A percentile compares a stretch with the other conserved stretches of the same genome.
Evolutionary conservation across 2,113 vertebrate species (phyloP).

Genomic region (Lates calcarifer): DNA sequence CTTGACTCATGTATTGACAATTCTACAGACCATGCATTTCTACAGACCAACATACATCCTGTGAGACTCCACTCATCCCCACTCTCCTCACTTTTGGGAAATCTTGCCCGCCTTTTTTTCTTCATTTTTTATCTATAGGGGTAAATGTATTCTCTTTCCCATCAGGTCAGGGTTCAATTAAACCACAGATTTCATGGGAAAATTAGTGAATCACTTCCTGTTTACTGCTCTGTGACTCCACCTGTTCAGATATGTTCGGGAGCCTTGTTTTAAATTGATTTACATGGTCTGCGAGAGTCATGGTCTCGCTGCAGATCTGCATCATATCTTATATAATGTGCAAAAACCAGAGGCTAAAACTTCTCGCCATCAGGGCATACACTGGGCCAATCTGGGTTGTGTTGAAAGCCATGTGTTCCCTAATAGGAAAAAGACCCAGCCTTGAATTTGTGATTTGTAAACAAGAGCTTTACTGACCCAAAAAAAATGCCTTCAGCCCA

Average conservation of each 20-base stretch:
- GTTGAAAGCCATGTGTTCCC: not conserved
- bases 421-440: fast-evolving
- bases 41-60: constrained; percentile 34
- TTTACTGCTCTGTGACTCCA: not conserved
- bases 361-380: not conserved
- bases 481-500: not conserved
- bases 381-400: not conserved
- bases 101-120: not conserved
- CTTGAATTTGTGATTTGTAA: not conserved
- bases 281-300: not conserved
- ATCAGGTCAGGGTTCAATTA: constrained; percentile 8
- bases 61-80: constrained; percentile 29
- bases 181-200: not conserved
- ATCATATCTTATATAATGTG: not conserved
- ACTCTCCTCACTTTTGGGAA: constrained; percentile 20
- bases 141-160: not conserved
- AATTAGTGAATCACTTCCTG: not conserved
- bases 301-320: not conserved
- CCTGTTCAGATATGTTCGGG: too few relatives aligned
- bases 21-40: too few relatives aligned
- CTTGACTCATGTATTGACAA: too few relatives aligned
- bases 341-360: not conserved
- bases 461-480: not conserved
- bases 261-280: not conserved
- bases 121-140: not conserved